Base-by-base conservation (phyloP, 2,888 invertebrate species). In the Hofmannophila pseudospretella region DNA sequence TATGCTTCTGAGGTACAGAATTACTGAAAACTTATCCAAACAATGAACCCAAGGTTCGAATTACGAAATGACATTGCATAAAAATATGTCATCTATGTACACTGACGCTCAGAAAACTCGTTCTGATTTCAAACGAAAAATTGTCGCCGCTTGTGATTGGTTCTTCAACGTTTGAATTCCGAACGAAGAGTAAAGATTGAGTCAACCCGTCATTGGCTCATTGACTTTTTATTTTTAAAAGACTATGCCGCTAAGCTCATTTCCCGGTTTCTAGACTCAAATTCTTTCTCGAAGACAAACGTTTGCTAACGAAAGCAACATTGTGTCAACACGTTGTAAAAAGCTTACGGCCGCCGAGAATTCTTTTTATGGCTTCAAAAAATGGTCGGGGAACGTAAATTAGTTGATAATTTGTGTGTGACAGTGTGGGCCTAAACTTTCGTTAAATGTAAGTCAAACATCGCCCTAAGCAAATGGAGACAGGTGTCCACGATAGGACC, bases 341-440 rank as follows among this genome's bases (percentile, higher is more conserved):
- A 75, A 78, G 70, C 76, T 78, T 72, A 73, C 58, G 59, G 50
- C 56, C 58, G 54, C 47, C 56, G 51, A 60, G 50, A 49, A 59
- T 61, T 66, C 61, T 65, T 69, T 76, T 67, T 67, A 62, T 60
- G 61, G 61, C 61, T 49, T 54, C 58, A 70, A 76, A 76, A 80
- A 79, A 76, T 63, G 49, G 66, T 65, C 66, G 71, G 65, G 65
- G 59, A 59, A 57, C 67, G 81, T 81, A 80, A 84, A 85, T 85
- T 85, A 84, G 76, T 78, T 80, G 81, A 79, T 84, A 85, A 85
- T 85, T 77, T 77, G 76, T 80, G 77, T 81, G 80, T 70, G 81
- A 78, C 74, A 71, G 58, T 55, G 63, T 68, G 49, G 62, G 66
- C 56, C 69, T 79, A 73, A 79, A 80, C 70, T 84, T 80, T 75